These are phyloP conservation scores for Drosophila longiperda DNA, from an alignment of 2,888 invertebrate species.

Conservation along the genomic window DNA sequence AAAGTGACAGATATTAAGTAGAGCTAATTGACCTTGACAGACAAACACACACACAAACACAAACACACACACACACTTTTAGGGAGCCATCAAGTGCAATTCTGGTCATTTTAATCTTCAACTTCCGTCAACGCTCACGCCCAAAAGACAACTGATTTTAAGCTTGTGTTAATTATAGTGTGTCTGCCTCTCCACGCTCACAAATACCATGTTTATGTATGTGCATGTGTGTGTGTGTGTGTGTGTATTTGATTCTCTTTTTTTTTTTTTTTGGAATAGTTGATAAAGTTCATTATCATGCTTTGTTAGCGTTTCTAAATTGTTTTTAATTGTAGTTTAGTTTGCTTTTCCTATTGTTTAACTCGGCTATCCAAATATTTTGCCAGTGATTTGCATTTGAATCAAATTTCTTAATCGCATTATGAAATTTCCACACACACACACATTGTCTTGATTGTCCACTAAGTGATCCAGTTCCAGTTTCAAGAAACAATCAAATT, in stretches of 20 bases:
- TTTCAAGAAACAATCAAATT: neutral
- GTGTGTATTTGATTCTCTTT: neutral
- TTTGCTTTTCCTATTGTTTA: slow-evolving; percentile 9
- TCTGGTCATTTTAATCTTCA: slow-evolving; percentile 61
- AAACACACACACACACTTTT: slow-evolving; percentile 26
- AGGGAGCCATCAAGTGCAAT: slow-evolving; percentile 66
- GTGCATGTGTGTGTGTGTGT: neutral
- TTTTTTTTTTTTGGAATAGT: neutral
- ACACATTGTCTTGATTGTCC: slow-evolving; percentile 8
- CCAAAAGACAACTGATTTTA: slow-evolving; percentile 45
- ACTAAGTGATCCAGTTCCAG: neutral
- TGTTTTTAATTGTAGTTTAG: slow-evolving; percentile 60
- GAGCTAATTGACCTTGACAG: slow-evolving; percentile 71
- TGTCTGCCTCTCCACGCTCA: slow-evolving; percentile 17
- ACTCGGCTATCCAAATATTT: slow-evolving; percentile 25
- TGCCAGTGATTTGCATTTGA: slow-evolving; percentile 35
- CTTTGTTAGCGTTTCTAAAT: slow-evolving; percentile 56
- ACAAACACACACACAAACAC: slow-evolving; percentile 30
- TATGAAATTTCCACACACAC: slow-evolving; percentile 2
- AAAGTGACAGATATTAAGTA: slow-evolving; percentile 64
- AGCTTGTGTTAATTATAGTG: slow-evolving; percentile 57
- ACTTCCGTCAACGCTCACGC: slow-evolving; percentile 61
- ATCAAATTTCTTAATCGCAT: slow-evolving; percentile 23
- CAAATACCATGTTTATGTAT: neutral
- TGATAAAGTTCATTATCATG: slow-evolving; percentile 62